Conservation (phyloP, 2,113 vertebrate genomes). For the Cebidichthys violaceus region DNA sequence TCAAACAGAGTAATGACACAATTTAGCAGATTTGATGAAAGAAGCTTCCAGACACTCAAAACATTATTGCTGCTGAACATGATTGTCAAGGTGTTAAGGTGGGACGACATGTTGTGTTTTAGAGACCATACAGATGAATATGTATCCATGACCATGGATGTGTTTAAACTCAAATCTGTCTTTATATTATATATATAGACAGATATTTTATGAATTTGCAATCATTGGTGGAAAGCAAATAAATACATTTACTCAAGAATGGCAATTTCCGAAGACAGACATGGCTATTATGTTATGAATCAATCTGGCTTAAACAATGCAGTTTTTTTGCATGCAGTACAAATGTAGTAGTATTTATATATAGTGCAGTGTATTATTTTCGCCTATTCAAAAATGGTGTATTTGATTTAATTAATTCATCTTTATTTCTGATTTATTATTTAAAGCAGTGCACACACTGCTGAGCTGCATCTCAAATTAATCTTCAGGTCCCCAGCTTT, state of each 20-base stretch:
- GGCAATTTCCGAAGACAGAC: neutral
- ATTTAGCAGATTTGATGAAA: neutral
- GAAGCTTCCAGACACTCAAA: neutral
- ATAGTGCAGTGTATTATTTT: neutral
- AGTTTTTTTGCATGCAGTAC: neutral
- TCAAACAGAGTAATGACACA: neutral
- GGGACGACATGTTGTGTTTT: neutral
- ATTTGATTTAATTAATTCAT: neutral
- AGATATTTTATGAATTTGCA: too few relatives aligned
- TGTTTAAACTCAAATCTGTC: constrained; percentile 11
- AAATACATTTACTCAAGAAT: neutral
- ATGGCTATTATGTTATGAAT: neutral
- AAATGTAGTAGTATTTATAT: neutral
- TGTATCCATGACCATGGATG: neutral
- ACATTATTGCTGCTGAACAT: neutral
- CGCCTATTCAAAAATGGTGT: neutral
- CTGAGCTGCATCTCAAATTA: too few relatives aligned
- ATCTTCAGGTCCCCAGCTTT: neutral
- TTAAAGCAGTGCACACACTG: too few relatives aligned
- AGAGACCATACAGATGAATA: neutral
- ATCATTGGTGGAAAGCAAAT: too few relatives aligned
- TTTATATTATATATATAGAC: too few relatives aligned
- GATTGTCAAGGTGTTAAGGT: neutral
- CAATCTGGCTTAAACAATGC: neutral
- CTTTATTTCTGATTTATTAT: too few relatives aligned